Evolutionary conservation across 2,113 vertebrate genomes (phyloP).

Genomic region (Pelmatolapia mariae): DNA sequence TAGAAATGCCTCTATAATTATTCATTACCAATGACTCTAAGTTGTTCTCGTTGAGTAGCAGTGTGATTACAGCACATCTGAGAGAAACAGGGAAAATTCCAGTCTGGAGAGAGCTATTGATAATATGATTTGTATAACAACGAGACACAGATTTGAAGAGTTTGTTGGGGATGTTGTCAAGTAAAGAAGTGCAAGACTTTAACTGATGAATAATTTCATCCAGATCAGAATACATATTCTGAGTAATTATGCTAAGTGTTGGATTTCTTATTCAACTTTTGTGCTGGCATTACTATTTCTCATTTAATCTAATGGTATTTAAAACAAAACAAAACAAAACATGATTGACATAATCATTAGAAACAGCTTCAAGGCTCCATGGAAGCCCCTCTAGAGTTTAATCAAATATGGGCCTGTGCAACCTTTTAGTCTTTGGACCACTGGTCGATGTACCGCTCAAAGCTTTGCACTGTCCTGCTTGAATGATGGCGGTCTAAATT

Average conservation of each 20-base stretch:
- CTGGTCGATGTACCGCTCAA: conserved; percentile 12
- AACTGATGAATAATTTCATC: not conserved
- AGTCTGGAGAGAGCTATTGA: not conserved
- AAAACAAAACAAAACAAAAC: not conserved
- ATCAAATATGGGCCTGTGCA: conserved; percentile 46
- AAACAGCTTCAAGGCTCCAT: conserved; percentile 32
- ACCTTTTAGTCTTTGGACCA: conserved; percentile 47
- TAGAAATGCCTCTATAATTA: not conserved
- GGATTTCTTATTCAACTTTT: not conserved
- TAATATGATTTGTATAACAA: not conserved
- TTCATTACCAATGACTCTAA: not conserved
- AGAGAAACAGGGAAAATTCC: not conserved
- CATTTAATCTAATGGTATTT: not conserved
- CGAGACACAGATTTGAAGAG: not conserved
- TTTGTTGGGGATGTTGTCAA: not conserved
- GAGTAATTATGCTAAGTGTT: not conserved
- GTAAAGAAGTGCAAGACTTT: not conserved
- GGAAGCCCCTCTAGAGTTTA: conserved; percentile 37
- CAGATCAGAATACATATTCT: not conserved
- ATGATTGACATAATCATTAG: not conserved
- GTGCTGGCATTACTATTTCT: not conserved
- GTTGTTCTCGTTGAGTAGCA: not conserved
- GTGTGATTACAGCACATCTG: not conserved
- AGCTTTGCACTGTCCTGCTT: conserved; percentile 17
- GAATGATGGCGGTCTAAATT: conserved; percentile 45